These are phyloP conservation scores for Boloria euphrosyne DNA, from an alignment of 2,888 invertebrate genomes.

Conservation along the genomic window DNA sequence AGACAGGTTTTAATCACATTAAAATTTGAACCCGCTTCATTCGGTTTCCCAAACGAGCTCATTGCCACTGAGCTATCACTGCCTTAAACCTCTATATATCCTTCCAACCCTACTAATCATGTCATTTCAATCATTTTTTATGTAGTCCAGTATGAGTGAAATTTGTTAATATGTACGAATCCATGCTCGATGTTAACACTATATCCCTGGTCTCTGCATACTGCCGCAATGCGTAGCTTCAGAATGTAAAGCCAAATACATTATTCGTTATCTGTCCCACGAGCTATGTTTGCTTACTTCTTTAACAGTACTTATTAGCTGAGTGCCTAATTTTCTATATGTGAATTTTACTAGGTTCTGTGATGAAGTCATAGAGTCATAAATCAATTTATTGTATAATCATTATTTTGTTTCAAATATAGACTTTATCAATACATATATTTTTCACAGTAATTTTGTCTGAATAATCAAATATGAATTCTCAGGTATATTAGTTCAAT, in stretches of 20 bases:
- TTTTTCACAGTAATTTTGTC: too few relatives aligned
- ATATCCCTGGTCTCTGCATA: constrained; percentile 47
- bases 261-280: constrained; percentile 70
- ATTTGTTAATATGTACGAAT: constrained; percentile 1
- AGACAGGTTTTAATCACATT: not conserved
- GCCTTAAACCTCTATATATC: too few relatives aligned
- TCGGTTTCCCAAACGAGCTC: too few relatives aligned
- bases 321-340: constrained; percentile 4
- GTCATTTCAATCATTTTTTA: too few relatives aligned
- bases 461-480: too few relatives aligned
- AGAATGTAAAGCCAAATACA: constrained; percentile 66
- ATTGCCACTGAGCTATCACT: not conserved
- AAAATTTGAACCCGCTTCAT: too few relatives aligned
- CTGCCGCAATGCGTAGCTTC: constrained; percentile 64
- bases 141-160: not conserved
- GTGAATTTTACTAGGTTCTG: not conserved
- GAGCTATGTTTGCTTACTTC: constrained; percentile 44
- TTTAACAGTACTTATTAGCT: constrained; percentile 22
- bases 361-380: too few relatives aligned
- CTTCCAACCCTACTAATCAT: too few relatives aligned
- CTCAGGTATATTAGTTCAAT: too few relatives aligned
- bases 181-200: constrained; percentile 15
- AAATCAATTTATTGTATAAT: too few relatives aligned
- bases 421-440: too few relatives aligned
- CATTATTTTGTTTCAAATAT: too few relatives aligned